Evolutionary conservation across 1,140 invertebrate species (phyloP).

Genomic region (Caenorhabditis briggsae): DNA sequence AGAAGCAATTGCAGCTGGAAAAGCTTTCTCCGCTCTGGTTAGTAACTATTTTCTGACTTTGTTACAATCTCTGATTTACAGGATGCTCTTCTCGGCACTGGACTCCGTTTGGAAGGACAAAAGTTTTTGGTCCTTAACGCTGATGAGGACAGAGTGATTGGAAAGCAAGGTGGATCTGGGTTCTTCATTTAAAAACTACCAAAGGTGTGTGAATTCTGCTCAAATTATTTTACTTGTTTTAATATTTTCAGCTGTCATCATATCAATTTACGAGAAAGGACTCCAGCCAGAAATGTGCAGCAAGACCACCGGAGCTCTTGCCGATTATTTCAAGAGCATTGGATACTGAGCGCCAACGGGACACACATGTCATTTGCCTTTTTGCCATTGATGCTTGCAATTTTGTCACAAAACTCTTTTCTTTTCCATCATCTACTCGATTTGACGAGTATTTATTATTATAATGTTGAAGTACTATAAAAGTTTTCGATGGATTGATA

Average conservation of each 20-base stretch:
- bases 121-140: slow-evolving; percentile 75
- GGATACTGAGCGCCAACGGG: slow-evolving; percentile 68
- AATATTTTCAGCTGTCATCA: slow-evolving; percentile 73
- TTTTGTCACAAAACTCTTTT: not conserved
- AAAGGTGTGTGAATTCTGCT: slow-evolving; percentile 66
- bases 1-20: slow-evolving; percentile 72
- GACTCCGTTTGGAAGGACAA: slow-evolving; percentile 74
- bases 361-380: not conserved
- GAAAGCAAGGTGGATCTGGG: slow-evolving; percentile 67
- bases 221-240: not conserved
- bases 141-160: slow-evolving; percentile 75
- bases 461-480: not conserved
- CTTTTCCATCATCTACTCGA: not conserved
- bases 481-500: not conserved
- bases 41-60: not conserved
- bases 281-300: slow-evolving; percentile 75
- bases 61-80: not conserved
- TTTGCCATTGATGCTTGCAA: slow-evolving; percentile 17
- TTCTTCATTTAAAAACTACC: slow-evolving; percentile 77
- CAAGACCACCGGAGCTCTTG: slow-evolving; percentile 74
- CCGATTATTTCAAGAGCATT: slow-evolving; percentile 76
- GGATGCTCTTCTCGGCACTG: slow-evolving; percentile 73
- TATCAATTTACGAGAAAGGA: slow-evolving; percentile 75
- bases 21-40: slow-evolving; percentile 69
- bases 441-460: not conserved